Percentiles rank a stretch among this genome's conserved stretches.
These are phyloP conservation scores for Drosophila santomea DNA, from an alignment of 1,140 invertebrate genomes.

Conservation along the genomic window DNA sequence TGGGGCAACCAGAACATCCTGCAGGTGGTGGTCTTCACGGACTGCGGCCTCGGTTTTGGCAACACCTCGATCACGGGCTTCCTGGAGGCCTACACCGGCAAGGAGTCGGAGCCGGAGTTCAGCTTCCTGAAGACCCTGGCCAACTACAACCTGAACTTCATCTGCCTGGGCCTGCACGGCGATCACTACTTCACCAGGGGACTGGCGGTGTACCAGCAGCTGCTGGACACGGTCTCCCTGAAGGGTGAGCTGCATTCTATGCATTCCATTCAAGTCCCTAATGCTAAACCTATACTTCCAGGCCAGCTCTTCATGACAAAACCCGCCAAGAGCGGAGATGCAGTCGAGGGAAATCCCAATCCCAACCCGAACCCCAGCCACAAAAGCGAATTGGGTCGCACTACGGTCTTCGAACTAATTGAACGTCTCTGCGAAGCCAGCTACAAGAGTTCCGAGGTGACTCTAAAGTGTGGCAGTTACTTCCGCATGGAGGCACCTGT, in stretches of 20 bases:
- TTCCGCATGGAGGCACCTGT: slow-evolving; percentile 88
- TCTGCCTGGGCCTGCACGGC: slow-evolving; percentile 87
- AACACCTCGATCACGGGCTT: slow-evolving; percentile 65
- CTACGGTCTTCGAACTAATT: slow-evolving; percentile 88
- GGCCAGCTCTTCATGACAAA: slow-evolving; percentile 76
- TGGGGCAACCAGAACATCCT: slow-evolving; percentile 79
- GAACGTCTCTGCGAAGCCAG: slow-evolving; percentile 91
- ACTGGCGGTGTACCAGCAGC: slow-evolving; percentile 66
- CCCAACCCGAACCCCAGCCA: slow-evolving; percentile 69
- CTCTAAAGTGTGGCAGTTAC: slow-evolving; percentile 90
- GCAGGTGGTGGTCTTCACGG: slow-evolving; percentile 78
- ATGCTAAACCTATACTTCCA: slow-evolving; percentile 2
- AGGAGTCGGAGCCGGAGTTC: slow-evolving; percentile 76
- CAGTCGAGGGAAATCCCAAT: slow-evolving; percentile 12
- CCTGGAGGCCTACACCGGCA: slow-evolving; percentile 50
- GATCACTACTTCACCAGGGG: slow-evolving; percentile 85
- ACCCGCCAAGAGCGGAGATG: slow-evolving; percentile 48
- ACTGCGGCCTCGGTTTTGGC: slow-evolving; percentile 80
- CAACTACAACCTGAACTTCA: slow-evolving; percentile 90
- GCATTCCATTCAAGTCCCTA: background rate
- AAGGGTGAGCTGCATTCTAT: slow-evolving; percentile 48
- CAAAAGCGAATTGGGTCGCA: slow-evolving; percentile 84
- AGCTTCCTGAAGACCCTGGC: slow-evolving; percentile 90
- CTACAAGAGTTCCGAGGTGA: slow-evolving; percentile 91
- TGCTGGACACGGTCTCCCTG: slow-evolving; percentile 62